Conservation (phyloP, 2,888 invertebrate genomes). For the Helicoverpa assulta region DNA sequence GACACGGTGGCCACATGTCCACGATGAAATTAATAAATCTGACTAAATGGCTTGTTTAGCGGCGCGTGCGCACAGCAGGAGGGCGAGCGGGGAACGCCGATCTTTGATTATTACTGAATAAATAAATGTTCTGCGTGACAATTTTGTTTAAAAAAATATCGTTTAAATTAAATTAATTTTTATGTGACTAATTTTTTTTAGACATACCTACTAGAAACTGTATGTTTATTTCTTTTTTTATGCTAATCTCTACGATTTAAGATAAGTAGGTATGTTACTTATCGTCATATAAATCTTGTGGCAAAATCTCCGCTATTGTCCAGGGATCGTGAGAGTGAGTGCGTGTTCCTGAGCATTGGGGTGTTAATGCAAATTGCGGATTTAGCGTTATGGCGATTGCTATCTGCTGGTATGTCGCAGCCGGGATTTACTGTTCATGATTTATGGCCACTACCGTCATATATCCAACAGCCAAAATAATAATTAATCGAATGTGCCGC, state of each 20-base stretch:
- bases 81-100: constrained; percentile 53
- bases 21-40: constrained; percentile 81
- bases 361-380: constrained; percentile 83
- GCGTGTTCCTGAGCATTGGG: constrained; percentile 62
- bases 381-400: constrained; percentile 80
- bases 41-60: constrained; percentile 80
- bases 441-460: constrained; percentile 65
- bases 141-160: constrained; percentile 16
- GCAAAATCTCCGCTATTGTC: constrained; percentile 49
- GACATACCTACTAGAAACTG: no score
- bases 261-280: constrained; percentile 29
- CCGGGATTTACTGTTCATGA: constrained; percentile 74
- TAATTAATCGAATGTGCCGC: constrained; percentile 29
- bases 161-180: constrained; percentile 7
- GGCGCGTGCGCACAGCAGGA: constrained; percentile 84
- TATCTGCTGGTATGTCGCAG: constrained; percentile 73
- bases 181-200: neutral
- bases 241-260: neutral
- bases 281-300: constrained; percentile 48
- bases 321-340: constrained; percentile 58
- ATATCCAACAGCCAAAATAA: constrained; percentile 46
- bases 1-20: constrained; percentile 75
- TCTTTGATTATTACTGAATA: constrained; percentile 53
- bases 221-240: neutral
- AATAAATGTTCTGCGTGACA: constrained; percentile 35